phyloP scores from a whole-genome alignment of 2,888 invertebrate species.

The Slavum lentiscoides region DNA sequence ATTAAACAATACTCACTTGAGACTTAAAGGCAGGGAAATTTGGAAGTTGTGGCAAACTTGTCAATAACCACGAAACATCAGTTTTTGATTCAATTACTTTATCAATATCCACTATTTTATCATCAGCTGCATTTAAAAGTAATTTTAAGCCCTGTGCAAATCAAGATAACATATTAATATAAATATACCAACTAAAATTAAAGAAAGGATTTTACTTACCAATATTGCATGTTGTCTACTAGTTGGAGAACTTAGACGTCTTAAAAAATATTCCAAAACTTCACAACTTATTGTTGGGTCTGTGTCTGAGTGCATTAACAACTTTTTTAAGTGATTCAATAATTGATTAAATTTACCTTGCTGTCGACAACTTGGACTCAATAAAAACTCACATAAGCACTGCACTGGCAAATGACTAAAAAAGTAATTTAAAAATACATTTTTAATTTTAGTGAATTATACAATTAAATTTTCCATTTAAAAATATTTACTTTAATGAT shows the following conservation, averaged over 20 bases:
- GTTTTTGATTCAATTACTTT: conserved; percentile 55
- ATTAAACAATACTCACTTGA: conserved; percentile 62
- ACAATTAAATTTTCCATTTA: neutral
- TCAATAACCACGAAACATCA: conserved; percentile 65
- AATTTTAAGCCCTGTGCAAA: conserved; percentile 70
- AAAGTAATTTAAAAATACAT: conserved; percentile 7
- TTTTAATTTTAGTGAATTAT: conserved; percentile 24
- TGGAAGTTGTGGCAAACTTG: conserved; percentile 72
- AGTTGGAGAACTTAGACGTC: conserved; percentile 78
- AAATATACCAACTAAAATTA: neutral
- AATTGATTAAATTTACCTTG: conserved; percentile 79
- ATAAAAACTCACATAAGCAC: conserved; percentile 92
- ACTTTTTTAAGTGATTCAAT: conserved; percentile 66
- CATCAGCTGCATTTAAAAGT: conserved; percentile 65
- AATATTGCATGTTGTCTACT: conserved; percentile 77
- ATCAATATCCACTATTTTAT: conserved; percentile 62
- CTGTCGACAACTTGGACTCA: conserved; percentile 69
- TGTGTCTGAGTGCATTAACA: conserved; percentile 64
- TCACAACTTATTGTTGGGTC: conserved; percentile 74
- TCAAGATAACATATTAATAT: neutral
- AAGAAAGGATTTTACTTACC: conserved; percentile 59
- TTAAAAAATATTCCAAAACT: conserved; percentile 85
- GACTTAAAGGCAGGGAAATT: conserved; percentile 75
- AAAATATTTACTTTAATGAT: conserved; percentile 66
- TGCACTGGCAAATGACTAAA: conserved; percentile 89